These are phyloP conservation scores for Phragmatobia fuliginosa DNA, from an alignment of 2,888 invertebrate species.

Conservation along the genomic window DNA sequence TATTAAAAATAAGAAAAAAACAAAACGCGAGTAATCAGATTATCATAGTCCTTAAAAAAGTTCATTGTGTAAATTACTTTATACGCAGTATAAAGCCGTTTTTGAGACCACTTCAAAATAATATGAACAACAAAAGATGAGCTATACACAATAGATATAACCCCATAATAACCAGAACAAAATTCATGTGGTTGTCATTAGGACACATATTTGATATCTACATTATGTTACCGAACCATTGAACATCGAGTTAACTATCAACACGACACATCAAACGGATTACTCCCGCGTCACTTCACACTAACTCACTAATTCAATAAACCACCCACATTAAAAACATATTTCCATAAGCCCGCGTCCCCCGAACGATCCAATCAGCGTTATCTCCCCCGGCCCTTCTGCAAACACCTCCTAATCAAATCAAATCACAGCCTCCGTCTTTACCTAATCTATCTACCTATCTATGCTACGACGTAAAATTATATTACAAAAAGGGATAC, in stretches of 20 bases:
- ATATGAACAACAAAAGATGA: background rate
- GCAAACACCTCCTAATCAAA: slow-evolving; percentile 86
- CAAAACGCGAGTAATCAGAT: background rate
- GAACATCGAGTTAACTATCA: slow-evolving; percentile 68
- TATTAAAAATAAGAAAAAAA: background rate
- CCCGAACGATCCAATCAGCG: slow-evolving; percentile 82
- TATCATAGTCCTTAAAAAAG: background rate
- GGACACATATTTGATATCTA: slow-evolving; percentile 43
- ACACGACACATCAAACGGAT: slow-evolving; percentile 72
- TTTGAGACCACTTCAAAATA: background rate
- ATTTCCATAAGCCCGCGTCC: slow-evolving; percentile 80
- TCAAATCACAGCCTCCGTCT: slow-evolving; percentile 86
- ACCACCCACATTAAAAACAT: slow-evolving; percentile 85
- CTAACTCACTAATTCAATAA: slow-evolving; percentile 83
- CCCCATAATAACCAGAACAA: slow-evolving; percentile 17
- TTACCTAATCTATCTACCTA: slow-evolving; percentile 85
- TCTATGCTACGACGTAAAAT: slow-evolving; percentile 84
- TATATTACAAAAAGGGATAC: slow-evolving; percentile 86
- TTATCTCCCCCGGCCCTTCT: slow-evolving; percentile 81
- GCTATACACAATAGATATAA: background rate
- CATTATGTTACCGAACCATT: slow-evolving; percentile 61
- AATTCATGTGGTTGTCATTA: slow-evolving; percentile 41
- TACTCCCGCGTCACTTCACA: slow-evolving; percentile 75
- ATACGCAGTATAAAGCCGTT: background rate
- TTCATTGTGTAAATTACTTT: no score